Conservation (phyloP, 2,797 vertebrate species). For the Pachyuromys duprasi region DNA sequence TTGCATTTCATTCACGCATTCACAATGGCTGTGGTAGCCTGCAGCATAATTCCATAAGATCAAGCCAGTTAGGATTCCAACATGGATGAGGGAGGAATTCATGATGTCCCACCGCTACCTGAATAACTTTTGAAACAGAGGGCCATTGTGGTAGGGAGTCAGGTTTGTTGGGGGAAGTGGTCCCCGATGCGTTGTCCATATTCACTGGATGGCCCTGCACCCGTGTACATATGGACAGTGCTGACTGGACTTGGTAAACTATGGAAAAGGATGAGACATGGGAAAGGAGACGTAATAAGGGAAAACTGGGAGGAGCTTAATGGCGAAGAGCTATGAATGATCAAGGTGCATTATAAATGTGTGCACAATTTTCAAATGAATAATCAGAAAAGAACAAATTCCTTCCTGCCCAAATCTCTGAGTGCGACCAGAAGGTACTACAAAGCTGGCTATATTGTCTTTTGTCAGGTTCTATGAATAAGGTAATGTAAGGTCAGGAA, state of each 20-base stretch:
- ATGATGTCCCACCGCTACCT: accelerated
- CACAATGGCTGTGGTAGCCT: not conserved
- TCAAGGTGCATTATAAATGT: not conserved
- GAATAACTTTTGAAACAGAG: not conserved
- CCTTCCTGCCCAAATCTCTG: not conserved
- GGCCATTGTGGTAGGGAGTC: not conserved
- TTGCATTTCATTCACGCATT: not conserved
- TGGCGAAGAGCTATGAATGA: not conserved
- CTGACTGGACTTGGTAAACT: not conserved
- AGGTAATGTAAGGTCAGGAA: not conserved
- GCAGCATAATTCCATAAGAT: not conserved
- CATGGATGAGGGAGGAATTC: not conserved
- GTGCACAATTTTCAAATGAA: not conserved
- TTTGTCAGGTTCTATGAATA: not conserved
- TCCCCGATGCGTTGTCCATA: not conserved
- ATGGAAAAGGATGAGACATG: not conserved
- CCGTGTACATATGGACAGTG: not conserved
- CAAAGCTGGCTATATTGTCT: not conserved
- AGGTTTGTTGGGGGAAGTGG: not conserved
- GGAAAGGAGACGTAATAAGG: not conserved
- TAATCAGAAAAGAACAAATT: not conserved
- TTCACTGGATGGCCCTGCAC: not conserved
- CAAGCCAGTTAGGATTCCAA: not conserved
- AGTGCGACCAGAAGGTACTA: not conserved
- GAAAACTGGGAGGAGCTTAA: not conserved